Evolutionary conservation across 1,140 invertebrate genomes (phyloP), one percentile per base, ranked within the genome.

Genomic region (Hyles vespertilio): DNA sequence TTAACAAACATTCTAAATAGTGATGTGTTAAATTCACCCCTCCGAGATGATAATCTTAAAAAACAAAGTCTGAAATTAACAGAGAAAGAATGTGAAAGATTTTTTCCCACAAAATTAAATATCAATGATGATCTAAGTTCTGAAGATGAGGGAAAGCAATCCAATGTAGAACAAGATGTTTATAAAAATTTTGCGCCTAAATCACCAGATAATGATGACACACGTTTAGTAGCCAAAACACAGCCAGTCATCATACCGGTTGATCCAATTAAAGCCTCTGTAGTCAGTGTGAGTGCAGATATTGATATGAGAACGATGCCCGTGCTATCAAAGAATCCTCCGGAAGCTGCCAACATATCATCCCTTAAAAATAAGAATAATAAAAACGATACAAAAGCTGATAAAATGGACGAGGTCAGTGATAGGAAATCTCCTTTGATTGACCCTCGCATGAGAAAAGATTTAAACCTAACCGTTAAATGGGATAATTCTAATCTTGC

Each of bases 41-140:
- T 48, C 0, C 79, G 77, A 64, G 79, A 84, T 8, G 81, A 88
- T 54, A 53, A 65, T 5, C 44, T 56, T 3, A 85, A 79, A 63
- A 87, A 88, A 69, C 72, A 83, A 62, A 89, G 82, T 59, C 61
- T 89, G 44, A 89, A 84, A 68, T 72, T 90, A 55, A 90, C 89
- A 8, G 83, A 86, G 61, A 89, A 89, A 67, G 89, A 90, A 77
- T 79, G 92, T 45, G 91, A 93, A 75, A 91, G 91, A 70, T 90
- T 93, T 57, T 89, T 87, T 33, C 84, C 63, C 67, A 73, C 50
- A 74, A 91, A 61, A 83, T 74, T 60, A 81, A 56, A 64, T n/a
- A 61, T 76, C 6, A 70, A 68, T 59, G 77, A 82, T 54, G 68
- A 50, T 43, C 45, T 60, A 59, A 76, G 72, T 63, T 82, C 81